Evolutionary conservation across 2,888 invertebrate genomes (phyloP).

Genomic region (Parapristionchus giblindavisi): DNA sequence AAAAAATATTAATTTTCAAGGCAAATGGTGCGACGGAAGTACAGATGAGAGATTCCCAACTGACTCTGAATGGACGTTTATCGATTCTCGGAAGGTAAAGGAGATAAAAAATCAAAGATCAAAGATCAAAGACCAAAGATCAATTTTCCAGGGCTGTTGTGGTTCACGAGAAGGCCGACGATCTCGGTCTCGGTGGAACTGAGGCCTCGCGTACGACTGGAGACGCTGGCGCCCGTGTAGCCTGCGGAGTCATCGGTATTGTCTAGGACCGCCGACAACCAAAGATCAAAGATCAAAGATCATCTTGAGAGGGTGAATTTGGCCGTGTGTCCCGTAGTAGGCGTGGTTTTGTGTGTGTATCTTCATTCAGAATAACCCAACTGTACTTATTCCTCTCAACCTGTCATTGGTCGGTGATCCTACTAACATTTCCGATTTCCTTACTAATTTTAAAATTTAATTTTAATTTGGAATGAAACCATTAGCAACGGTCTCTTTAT

Average conservation of each 20-base stretch:
- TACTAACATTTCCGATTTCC: no score
- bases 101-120: neutral
- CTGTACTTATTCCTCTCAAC: no score
- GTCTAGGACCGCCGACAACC: no score
- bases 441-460: no score
- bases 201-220: slow-evolving; percentile 62
- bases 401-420: no score
- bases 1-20: slow-evolving; percentile 43
- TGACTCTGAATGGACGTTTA: slow-evolving; percentile 55
- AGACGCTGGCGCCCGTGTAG: slow-evolving; percentile 63
- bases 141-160: slow-evolving; percentile 59
- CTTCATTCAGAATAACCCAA: no score
- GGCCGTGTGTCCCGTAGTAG: no score
- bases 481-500: no score
- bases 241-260: slow-evolving; percentile 67
- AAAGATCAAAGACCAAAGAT: slow-evolving; percentile 37
- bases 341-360: no score
- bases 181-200: slow-evolving; percentile 68
- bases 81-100: slow-evolving; percentile 31
- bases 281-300: no score
- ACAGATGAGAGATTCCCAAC: slow-evolving; percentile 54
- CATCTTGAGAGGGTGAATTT: no score
- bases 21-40: slow-evolving; percentile 47
- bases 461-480: no score
- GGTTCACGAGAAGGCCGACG: slow-evolving; percentile 70